These are phyloP conservation scores for Tipula vernalis DNA, from an alignment of 2,888 invertebrate genomes.

Conservation along the genomic window DNA sequence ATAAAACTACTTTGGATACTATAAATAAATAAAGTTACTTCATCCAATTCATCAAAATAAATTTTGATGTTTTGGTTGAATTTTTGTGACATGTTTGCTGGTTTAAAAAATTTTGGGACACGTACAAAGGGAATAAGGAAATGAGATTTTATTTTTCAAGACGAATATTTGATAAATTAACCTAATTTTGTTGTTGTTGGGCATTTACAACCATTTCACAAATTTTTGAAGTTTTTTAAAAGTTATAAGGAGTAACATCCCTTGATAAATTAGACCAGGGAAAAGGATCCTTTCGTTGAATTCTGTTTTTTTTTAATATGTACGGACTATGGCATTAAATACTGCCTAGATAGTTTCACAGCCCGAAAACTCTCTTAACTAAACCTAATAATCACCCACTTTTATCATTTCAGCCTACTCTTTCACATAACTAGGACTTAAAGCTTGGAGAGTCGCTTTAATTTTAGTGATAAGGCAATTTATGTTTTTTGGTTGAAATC, in stretches of 20 bases:
- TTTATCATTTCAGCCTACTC: too few relatives aligned
- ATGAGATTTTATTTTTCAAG: background rate
- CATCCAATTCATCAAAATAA: background rate
- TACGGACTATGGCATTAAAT: too few relatives aligned
- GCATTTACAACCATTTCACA: background rate
- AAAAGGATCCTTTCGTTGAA: too few relatives aligned
- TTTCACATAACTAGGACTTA: too few relatives aligned
- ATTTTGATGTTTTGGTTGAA: background rate
- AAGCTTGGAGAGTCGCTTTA: too few relatives aligned
- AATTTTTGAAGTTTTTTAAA: background rate
- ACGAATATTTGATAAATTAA: constrained; percentile 4
- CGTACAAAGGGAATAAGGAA: background rate
- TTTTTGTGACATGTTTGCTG: background rate
- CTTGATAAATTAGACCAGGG: too few relatives aligned
- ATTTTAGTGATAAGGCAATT: too few relatives aligned
- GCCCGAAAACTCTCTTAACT: too few relatives aligned
- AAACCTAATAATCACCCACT: too few relatives aligned
- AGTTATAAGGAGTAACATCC: background rate
- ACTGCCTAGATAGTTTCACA: too few relatives aligned
- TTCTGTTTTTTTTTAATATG: too few relatives aligned
- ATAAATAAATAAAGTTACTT: background rate
- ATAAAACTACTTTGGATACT: background rate
- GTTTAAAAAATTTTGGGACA: background rate
- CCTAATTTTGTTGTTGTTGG: background rate
- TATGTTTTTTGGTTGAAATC: too few relatives aligned